Percentiles rank a stretch among this genome's conserved stretches.
Conservation (phyloP, 2,113 vertebrate species). For the Colistium nudipinnis region DNA sequence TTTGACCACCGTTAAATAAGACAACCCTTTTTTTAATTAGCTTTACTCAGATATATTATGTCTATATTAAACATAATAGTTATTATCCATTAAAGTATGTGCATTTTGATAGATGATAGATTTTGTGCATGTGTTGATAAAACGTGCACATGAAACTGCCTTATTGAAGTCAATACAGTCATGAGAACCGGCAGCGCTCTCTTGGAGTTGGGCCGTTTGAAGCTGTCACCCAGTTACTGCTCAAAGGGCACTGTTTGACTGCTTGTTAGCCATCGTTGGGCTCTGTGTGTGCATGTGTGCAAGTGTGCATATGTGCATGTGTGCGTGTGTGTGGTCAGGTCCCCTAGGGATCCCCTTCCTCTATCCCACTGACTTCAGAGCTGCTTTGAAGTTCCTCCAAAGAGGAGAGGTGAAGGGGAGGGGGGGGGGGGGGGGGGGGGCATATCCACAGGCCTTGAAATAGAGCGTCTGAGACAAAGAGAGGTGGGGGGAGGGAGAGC, state of each 20-base stretch:
- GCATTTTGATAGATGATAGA: background rate
- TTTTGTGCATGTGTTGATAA: background rate
- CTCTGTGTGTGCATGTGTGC: conserved; percentile 36
- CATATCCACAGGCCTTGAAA: no score
- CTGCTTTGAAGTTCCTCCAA: conserved; percentile 75
- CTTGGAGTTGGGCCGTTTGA: conserved; percentile 56
- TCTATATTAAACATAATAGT: conserved; percentile 43
- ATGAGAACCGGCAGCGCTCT: conserved; percentile 34
- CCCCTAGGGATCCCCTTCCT: conserved; percentile 62
- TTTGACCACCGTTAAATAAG: conserved; percentile 30
- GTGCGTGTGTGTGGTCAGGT: conserved; percentile 34
- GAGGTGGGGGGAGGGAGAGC: conserved; percentile 1
- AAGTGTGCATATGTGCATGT: conserved; percentile 28
- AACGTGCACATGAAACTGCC: conserved; percentile 49
- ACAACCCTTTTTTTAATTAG: conserved; percentile 51
- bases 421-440: background rate
- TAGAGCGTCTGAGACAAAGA: conserved; percentile 35
- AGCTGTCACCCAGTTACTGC: conserved; percentile 58
- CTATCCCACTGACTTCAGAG: conserved; percentile 73
- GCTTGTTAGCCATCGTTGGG: conserved; percentile 64
- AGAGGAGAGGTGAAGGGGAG: conserved; percentile 54
- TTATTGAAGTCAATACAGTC: conserved; percentile 61
- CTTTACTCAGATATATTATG: conserved; percentile 48
- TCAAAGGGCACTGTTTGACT: conserved; percentile 64
- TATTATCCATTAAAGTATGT: conserved; percentile 14